phyloP scores from a whole-genome alignment of 2,888 invertebrate genomes.

The Microctonus aethiopoides region DNA sequence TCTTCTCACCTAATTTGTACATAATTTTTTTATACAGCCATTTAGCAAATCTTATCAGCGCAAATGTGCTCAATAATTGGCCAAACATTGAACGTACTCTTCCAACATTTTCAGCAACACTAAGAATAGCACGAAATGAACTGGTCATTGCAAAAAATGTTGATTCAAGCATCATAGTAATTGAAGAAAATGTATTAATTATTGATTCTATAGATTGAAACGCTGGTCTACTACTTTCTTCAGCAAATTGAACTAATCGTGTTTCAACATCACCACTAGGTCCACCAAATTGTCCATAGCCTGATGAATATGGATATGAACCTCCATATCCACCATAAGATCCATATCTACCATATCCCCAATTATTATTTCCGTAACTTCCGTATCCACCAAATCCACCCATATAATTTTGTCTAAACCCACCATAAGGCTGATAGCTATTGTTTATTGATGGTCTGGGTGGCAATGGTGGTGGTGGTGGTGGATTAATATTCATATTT shows the following conservation, averaged over 20 bases:
- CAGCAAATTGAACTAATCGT: conserved; percentile 87
- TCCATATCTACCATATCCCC: conserved; percentile 58
- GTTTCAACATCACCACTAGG: conserved; percentile 73
- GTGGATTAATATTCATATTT: conserved; percentile 32
- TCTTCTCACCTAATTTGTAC: conserved; percentile 73
- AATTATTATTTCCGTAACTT: conserved; percentile 51
- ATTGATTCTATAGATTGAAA: conserved; percentile 95
- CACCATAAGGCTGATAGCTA: conserved; percentile 47
- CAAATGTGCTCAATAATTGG: conserved; percentile 88
- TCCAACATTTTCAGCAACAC: conserved; percentile 95
- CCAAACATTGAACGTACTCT: conserved; percentile 84
- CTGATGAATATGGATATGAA: conserved; percentile 66
- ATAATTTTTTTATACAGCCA: conserved; percentile 85
- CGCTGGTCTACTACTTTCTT: conserved; percentile 90
- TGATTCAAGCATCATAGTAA: conserved; percentile 96
- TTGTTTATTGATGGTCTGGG: conserved; percentile 50
- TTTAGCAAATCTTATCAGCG: conserved; percentile 81
- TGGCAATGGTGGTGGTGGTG: conserved; percentile 62
- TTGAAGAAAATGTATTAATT: conserved; percentile 90
- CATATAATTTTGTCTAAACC: conserved; percentile 40
- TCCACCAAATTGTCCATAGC: conserved; percentile 48
- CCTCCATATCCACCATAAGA: conserved; percentile 53
- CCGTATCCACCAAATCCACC: conserved; percentile 54
- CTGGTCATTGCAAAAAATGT: conserved; percentile 96
- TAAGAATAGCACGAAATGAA: conserved; percentile 94